Evolutionary conservation across 1,140 invertebrate genomes (phyloP), one percentile per base, ranked within the genome.

Genomic region (Trichogramma pretiosum): DNA sequence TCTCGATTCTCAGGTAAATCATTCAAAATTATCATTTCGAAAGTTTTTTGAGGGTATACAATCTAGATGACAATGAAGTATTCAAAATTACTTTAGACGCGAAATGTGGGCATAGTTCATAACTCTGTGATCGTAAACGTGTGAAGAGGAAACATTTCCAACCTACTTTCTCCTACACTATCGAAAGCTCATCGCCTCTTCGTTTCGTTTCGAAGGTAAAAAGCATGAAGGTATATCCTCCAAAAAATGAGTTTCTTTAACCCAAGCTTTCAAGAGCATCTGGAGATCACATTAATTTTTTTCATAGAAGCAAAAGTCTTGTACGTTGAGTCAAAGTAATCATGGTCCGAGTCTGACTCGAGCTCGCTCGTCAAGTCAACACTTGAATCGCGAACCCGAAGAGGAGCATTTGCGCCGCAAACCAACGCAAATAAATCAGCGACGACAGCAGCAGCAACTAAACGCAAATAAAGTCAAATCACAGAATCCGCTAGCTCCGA

Each of bases 181-280:
- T 59, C 62, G 53, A 46, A 58, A 36, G 44, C 38, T 49, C 39
- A 48, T 33, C 40, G 46, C 43, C 45, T 36, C 51, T 46, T 28
- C 7, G 19, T 18, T 4, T 50, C 55, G 44, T 59, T 56, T 64
- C 50, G 63, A 67, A 67, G 64, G 64, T 67, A 65, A 67, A 59
- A 64, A 60, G 46, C 54, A 67, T 65, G 63, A 64, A 67, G 64
- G 64, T 67, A 67, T 60, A 63, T 55, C 55, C 37, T 35, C 9
- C 4, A 21, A 46, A 13, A 14, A 32, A 30, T n/a, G n/a, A n/a
- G n/a, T n/a, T n/a, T n/a, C n/a, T n/a, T n/a, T n/a, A n/a, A n/a
- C n/a, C n/a, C n/a, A n/a, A n/a, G n/a, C n/a, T n/a, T n/a, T n/a
- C n/a, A n/a, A n/a, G n/a, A n/a, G n/a, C n/a, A n/a, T n/a, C n/a